Evolutionary conservation across 2,888 invertebrate species (phyloP).

Genomic region (Leptopterna dolabrata): DNA sequence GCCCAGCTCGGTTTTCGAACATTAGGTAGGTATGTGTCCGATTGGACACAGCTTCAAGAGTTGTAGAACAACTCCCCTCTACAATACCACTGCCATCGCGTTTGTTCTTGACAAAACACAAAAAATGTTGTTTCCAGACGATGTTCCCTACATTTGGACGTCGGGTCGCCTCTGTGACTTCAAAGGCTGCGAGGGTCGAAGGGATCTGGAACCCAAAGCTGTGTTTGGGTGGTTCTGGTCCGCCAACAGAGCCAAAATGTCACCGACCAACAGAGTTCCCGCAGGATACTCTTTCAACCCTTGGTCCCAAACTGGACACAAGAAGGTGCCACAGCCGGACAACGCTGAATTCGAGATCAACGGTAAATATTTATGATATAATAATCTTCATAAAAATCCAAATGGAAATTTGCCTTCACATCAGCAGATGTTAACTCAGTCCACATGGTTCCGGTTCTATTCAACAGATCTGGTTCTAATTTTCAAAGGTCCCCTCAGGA

Average conservation of each 20-base stretch:
- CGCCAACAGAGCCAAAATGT: conserved; percentile 86
- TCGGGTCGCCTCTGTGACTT: conserved; percentile 92
- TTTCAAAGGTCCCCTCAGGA: too few relatives aligned
- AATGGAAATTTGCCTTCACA: not conserved
- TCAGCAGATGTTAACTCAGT: not conserved
- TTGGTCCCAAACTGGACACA: conserved; percentile 91
- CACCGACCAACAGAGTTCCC: conserved; percentile 78
- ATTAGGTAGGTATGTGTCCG: too few relatives aligned
- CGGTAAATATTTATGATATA: conserved; percentile 61
- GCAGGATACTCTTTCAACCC: conserved; percentile 85
- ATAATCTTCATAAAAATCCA: not conserved
- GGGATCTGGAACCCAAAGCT: conserved; percentile 87
- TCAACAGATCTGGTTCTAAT: too few relatives aligned
- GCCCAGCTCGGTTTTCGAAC: too few relatives aligned
- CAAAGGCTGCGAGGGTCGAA: conserved; percentile 89
- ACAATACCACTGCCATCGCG: too few relatives aligned
- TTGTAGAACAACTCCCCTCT: too few relatives aligned
- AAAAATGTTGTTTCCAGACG: conserved; percentile 74
- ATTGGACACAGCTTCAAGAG: too few relatives aligned
- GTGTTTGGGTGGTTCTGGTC: conserved; percentile 95
- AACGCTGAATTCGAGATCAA: conserved; percentile 93
- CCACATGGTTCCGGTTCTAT: too few relatives aligned
- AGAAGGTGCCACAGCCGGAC: conserved; percentile 88
- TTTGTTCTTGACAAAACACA: too few relatives aligned
- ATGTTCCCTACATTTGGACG: conserved; percentile 94